Percentiles rank a stretch among this genome's conserved stretches.
phyloP scores from a whole-genome alignment of 2,113 vertebrate species.

The Pterocles gutturalis region DNA sequence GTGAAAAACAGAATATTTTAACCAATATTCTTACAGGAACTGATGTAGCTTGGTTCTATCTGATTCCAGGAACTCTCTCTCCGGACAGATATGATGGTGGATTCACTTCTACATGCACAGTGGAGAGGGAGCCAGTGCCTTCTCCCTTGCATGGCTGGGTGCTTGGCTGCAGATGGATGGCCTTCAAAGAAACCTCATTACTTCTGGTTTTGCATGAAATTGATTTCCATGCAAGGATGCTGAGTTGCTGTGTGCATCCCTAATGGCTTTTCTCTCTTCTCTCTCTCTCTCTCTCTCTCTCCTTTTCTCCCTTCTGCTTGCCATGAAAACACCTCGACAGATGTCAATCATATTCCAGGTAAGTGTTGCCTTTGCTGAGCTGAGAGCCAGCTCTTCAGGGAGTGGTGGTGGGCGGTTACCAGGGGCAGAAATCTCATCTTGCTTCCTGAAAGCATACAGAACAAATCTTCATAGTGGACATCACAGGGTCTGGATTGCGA shows the following conservation, averaged over 20 bases:
- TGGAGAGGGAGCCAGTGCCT: conserved; percentile 62
- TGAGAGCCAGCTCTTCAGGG: conserved; percentile 1
- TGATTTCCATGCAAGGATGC: conserved; percentile 78
- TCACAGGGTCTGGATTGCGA: neutral
- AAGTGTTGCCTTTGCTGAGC: conserved; percentile 78
- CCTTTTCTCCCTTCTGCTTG: conserved; percentile 73
- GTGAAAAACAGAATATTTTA: conserved; percentile 78
- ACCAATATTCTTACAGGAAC: conserved; percentile 82
- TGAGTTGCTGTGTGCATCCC: conserved; percentile 69
- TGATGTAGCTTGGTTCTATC: conserved; percentile 72
- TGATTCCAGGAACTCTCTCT: conserved; percentile 77
- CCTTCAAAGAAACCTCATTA: conserved; percentile 64
- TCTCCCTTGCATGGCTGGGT: conserved; percentile 79
- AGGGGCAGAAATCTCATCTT: neutral
- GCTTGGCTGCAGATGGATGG: conserved; percentile 70
- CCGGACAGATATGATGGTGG: conserved; percentile 75
- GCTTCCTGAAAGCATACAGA: neutral
- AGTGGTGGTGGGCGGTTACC: neutral
- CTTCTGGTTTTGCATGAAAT: conserved; percentile 86
- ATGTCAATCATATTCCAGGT: conserved; percentile 93
- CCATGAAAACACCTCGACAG: conserved; percentile 84
- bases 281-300: conserved; percentile 57
- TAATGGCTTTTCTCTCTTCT: conserved; percentile 78
- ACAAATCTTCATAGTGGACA: neutral
- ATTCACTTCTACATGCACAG: conserved; percentile 81